phyloP scores from a whole-genome alignment of 2,888 invertebrate species.

The Taenaris catops region DNA sequence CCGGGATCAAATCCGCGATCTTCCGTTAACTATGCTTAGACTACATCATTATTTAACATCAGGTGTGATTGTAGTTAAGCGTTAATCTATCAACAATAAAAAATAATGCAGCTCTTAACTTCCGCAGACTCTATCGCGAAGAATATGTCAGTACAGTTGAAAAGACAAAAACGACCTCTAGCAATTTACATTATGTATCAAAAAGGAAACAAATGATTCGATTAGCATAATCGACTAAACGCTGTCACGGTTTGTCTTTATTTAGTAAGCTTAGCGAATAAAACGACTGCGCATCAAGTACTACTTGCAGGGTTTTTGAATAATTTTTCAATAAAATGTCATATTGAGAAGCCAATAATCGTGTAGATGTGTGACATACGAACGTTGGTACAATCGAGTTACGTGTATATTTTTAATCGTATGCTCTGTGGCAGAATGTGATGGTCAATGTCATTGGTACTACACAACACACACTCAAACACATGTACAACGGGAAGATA shows the following conservation, averaged over 20 bases:
- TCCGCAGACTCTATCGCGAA: too few species aligned
- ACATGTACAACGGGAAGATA: conserved; percentile 29
- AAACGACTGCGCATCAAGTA: conserved; percentile 30
- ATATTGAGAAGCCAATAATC: conserved; percentile 40
- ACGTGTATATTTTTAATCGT: conserved; percentile 33
- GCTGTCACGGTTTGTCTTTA: conserved; percentile 49
- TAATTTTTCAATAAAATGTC: conserved; percentile 51
- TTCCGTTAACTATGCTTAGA: too few species aligned
- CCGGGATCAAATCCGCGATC: too few species aligned
- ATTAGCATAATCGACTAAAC: conserved; percentile 57
- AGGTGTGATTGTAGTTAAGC: too few species aligned
- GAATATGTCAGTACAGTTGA: too few species aligned
- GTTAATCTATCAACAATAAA: too few species aligned
- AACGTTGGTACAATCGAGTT: conserved; percentile 24
- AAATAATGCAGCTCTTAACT: too few species aligned
- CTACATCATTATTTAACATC: too few species aligned
- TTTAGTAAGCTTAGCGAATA: conserved; percentile 44
- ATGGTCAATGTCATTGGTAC: conserved; percentile 57
- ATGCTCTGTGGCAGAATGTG: conserved; percentile 30
- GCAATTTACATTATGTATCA: conserved; percentile 30
- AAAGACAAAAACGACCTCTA: conserved; percentile 26
- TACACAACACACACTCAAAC: too few species aligned
- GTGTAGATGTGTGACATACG: conserved; percentile 23
- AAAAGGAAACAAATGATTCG: conserved; percentile 55
- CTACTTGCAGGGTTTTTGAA: conserved; percentile 36